Conservation (phyloP, 2,113 vertebrate genomes). For the Chaetura pelagica region DNA sequence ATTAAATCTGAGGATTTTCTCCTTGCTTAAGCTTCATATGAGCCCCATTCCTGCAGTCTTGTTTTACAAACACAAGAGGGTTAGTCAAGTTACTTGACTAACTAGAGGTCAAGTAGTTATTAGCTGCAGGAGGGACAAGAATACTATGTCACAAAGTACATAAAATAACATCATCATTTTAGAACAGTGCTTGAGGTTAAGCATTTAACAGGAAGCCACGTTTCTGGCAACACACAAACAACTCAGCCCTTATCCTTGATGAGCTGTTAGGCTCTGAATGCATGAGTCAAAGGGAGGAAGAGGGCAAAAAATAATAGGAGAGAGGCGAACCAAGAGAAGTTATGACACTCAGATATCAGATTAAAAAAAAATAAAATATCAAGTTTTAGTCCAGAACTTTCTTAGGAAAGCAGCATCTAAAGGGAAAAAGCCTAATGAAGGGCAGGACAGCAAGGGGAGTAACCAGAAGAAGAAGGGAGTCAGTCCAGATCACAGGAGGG, state of each 20-base stretch:
- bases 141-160: background rate
- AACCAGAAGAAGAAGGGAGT: background rate
- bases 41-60: background rate
- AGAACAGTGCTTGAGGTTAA: background rate
- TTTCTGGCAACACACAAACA: background rate
- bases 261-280: background rate
- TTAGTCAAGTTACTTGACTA: background rate
- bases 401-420: background rate
- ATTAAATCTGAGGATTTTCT: background rate
- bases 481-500: background rate
- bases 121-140: fast-evolving
- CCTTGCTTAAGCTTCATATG: background rate
- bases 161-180: background rate
- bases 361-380: too few relatives aligned
- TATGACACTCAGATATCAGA: background rate
- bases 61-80: background rate
- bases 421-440: background rate
- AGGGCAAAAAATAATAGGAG: fast-evolving
- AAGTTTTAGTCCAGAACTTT: background rate
- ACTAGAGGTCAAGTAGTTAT: background rate
- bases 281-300: background rate
- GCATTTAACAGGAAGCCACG: background rate
- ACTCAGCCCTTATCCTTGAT: background rate
- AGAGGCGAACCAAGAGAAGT: background rate
- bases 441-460: fast-evolving